A percentile compares a stretch with the other conserved stretches of the same genome.
Evolutionary conservation across 92 coral and sea anemone genomes (phyloP).

Genomic region (Siderastrea radians): DNA sequence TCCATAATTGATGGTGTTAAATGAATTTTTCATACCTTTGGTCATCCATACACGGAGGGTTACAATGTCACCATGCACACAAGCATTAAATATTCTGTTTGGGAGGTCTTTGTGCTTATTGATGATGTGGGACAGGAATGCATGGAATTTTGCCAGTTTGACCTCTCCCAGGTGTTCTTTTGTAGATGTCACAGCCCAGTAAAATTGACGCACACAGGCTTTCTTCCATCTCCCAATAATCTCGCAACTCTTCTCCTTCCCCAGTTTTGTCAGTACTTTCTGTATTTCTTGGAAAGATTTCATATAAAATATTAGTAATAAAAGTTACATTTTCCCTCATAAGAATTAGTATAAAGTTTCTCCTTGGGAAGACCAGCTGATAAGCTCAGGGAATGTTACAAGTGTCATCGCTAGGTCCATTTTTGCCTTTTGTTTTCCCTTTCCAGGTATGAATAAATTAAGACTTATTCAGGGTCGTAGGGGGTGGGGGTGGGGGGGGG

Average conservation of each 20-base stretch:
- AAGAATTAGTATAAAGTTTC: too few species aligned
- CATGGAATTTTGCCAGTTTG: constrained; percentile 66
- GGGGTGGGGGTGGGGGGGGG: too few species aligned
- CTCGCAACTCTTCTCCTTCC: constrained; percentile 63
- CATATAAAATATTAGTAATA: too few species aligned
- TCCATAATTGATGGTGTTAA: background rate
- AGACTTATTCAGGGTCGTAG: too few species aligned
- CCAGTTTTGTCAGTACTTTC: constrained; percentile 35
- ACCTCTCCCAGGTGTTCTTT: constrained; percentile 49
- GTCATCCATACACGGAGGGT: constrained; percentile 63
- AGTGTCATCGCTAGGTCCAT: too few species aligned
- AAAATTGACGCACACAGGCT: constrained; percentile 72
- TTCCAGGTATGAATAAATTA: too few species aligned
- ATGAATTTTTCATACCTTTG: constrained; percentile 42
- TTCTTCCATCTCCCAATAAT: constrained; percentile 67
- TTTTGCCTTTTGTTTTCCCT: too few species aligned
- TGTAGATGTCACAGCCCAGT: constrained; percentile 77
- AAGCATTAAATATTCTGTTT: constrained; percentile 50
- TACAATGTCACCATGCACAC: constrained; percentile 56
- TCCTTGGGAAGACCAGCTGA: too few species aligned
- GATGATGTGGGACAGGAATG: constrained; percentile 65
- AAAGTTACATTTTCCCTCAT: too few species aligned
- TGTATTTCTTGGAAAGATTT: too few species aligned
- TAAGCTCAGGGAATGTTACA: too few species aligned
- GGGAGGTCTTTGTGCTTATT: constrained; percentile 75